Conservation (phyloP, 2,888 invertebrate species). For the Oscheius sp. region DNA sequence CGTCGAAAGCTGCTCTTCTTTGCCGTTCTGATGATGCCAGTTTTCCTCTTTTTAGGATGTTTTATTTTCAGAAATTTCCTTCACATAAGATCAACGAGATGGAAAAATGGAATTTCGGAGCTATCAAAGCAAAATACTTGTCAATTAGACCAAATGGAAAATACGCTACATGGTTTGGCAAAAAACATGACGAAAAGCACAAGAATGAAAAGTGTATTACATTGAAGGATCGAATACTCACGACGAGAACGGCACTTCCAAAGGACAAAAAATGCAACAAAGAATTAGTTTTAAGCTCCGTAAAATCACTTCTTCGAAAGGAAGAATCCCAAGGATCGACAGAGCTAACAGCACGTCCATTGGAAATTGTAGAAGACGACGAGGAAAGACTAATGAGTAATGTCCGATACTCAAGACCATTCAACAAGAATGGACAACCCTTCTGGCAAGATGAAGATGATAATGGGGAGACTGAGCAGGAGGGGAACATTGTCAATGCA, state of each 20-base stretch:
- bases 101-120: constrained; percentile 18
- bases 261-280: not conserved
- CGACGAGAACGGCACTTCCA: not conserved
- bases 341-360: not conserved
- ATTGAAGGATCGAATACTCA: not conserved
- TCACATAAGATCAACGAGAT: not conserved
- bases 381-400: not conserved
- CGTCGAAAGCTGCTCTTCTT: constrained; percentile 8
- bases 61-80: constrained; percentile 5
- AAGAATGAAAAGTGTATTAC: not conserved
- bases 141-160: constrained; percentile 8
- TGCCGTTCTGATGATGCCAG: not conserved
- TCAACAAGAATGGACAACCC: not conserved
- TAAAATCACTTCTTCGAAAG: not conserved
- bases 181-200: constrained; percentile 14
- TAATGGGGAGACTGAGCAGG: too few relatives aligned
- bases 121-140: constrained; percentile 12
- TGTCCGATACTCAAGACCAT: too few relatives aligned
- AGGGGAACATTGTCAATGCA: too few relatives aligned
- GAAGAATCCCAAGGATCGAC: not conserved
- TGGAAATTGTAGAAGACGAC: not conserved
- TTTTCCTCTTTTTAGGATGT: not conserved
- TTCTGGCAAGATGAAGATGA: not conserved
- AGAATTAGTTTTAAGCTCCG: not conserved
- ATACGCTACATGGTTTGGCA: constrained; percentile 18